Conservation (phyloP, 2,888 invertebrate genomes). For the Arctia plantaginis region DNA sequence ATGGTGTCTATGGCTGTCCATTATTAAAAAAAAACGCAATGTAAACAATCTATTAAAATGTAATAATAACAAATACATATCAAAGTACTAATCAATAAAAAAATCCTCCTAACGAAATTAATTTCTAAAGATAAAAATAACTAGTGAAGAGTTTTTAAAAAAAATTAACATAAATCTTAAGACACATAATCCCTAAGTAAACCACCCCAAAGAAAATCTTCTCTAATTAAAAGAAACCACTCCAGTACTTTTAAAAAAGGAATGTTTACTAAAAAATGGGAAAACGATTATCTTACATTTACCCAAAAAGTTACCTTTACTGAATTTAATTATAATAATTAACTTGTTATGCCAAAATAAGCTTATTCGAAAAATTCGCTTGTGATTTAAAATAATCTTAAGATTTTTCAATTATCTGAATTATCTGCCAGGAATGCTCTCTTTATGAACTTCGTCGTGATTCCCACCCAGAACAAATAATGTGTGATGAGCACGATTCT, state of each 20-base stretch:
- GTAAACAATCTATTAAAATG: no score
- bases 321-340: constrained; percentile 9
- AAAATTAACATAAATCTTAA: constrained; percentile 47
- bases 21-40: no score
- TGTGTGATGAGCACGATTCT: no score
- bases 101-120: background rate
- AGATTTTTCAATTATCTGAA: no score
- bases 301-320: constrained; percentile 7
- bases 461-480: no score
- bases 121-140: constrained; percentile 6
- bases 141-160: constrained; percentile 23
- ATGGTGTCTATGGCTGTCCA: no score
- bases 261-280: constrained; percentile 42
- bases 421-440: background rate
- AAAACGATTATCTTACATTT: constrained; percentile 39
- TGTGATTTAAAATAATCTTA: background rate
- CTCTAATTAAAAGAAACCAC: constrained; percentile 45
- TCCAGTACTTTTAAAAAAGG: constrained; percentile 23
- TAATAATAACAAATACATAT: background rate
- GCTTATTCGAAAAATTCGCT: background rate
- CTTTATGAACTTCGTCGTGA: background rate
- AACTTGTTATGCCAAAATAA: background rate
- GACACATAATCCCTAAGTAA: constrained; percentile 30
- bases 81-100: background rate
- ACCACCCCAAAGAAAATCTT: constrained; percentile 36